Conservation (phyloP, 2,113 vertebrate species). For the Rhineura floridana region DNA sequence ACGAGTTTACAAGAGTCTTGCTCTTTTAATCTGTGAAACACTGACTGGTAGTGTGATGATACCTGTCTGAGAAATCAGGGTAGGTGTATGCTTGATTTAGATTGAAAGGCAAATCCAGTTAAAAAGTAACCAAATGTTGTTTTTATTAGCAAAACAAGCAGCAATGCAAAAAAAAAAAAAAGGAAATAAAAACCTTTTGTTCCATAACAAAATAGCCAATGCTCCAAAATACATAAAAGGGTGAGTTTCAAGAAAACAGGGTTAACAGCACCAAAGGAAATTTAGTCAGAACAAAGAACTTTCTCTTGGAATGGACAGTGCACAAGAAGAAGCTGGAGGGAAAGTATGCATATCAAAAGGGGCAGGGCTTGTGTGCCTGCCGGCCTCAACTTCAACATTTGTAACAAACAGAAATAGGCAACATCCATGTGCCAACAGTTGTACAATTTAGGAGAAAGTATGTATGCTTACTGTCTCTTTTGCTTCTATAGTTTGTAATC, state of each 20-base stretch:
- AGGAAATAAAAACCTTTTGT: constrained; percentile 64
- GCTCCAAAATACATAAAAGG: constrained; percentile 70
- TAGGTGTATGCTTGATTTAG: background rate
- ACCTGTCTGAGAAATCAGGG: background rate
- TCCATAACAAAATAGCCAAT: constrained; percentile 63
- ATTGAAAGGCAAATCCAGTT: constrained; percentile 28
- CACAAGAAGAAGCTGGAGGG: background rate
- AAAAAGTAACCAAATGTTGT: constrained; percentile 55
- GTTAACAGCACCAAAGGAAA: constrained; percentile 85
- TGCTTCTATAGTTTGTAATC: background rate
- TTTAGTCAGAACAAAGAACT: constrained; percentile 52
- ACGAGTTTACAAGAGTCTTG: too few species aligned
- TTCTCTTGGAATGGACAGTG: background rate
- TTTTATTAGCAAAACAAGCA: constrained; percentile 79
- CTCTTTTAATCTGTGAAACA: background rate
- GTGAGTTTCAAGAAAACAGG: constrained; percentile 62
- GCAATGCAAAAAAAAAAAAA: constrained; percentile 61
- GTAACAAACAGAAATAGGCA: background rate
- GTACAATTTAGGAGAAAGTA: constrained; percentile 3
- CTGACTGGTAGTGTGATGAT: background rate
- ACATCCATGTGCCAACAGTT: background rate
- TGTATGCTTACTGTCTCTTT: background rate
- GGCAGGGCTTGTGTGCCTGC: background rate
- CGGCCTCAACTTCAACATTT: background rate
- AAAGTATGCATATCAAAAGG: background rate